Conservation (phyloP, 2,888 invertebrate genomes). For the Metopia argyrocephala region DNA sequence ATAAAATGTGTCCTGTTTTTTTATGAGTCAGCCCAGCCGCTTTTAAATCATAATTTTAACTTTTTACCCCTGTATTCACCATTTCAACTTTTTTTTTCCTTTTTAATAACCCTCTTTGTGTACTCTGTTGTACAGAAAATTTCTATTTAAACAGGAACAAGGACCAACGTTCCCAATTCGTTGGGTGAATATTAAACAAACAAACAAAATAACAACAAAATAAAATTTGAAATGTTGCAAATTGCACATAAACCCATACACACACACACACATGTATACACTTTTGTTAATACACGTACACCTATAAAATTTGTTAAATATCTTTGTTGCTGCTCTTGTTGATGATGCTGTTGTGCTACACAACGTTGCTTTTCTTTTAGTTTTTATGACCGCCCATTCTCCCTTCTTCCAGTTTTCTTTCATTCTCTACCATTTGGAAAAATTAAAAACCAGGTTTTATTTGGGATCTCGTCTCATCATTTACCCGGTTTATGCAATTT, state of each 20-base stretch:
- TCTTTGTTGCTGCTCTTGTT: background rate
- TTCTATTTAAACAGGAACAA: conserved; percentile 14
- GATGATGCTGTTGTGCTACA: no score
- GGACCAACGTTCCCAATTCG: conserved; percentile 48
- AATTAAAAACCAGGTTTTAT: conserved; percentile 25
- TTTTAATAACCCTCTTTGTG: background rate
- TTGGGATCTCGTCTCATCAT: conserved; percentile 33
- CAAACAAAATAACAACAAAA: conserved; percentile 23
- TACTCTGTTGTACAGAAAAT: conserved; percentile 9
- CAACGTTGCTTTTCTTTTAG: background rate
- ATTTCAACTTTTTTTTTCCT: background rate
- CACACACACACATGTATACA: background rate
- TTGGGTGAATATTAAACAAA: conserved; percentile 40
- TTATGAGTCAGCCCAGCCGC: conserved; percentile 40
- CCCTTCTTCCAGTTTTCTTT: no score
- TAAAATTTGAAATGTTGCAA: background rate
- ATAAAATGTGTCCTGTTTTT: conserved; percentile 62
- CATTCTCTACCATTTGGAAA: background rate
- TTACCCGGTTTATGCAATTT: conserved; percentile 31
- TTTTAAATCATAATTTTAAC: background rate
- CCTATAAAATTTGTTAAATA: conserved; percentile 43
- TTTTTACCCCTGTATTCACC: background rate
- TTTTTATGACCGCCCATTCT: background rate
- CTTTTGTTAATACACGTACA: background rate
- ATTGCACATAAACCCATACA: no score